Conservation (phyloP, 2,888 invertebrate genomes). For the Cordilura impudica region DNA sequence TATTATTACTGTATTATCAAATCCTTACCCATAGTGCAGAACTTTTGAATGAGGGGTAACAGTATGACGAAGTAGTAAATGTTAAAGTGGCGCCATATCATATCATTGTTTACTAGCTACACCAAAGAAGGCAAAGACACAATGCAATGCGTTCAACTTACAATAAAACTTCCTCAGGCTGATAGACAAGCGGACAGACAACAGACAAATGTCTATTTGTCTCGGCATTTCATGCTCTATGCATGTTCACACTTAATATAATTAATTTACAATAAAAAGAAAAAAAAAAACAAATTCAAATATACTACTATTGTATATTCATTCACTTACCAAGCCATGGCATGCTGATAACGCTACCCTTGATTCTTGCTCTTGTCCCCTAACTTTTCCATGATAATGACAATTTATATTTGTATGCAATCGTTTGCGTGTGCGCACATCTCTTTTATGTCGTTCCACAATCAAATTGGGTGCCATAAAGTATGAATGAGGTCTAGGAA, state of each 20-base stretch:
- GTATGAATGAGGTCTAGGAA: slow-evolving; percentile 81
- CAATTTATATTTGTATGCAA: slow-evolving; percentile 81
- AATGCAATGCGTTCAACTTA: slow-evolving; percentile 3
- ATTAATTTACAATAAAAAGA: background rate
- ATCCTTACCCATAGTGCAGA: background rate
- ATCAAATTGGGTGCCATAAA: slow-evolving; percentile 85
- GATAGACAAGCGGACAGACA: slow-evolving; percentile 7
- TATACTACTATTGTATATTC: background rate
- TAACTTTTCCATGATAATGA: slow-evolving; percentile 88
- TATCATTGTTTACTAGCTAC: slow-evolving; percentile 38
- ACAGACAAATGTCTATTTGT: slow-evolving; percentile 14
- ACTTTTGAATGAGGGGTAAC: background rate
- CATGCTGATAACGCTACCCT: slow-evolving; percentile 89
- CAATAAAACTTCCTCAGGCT: slow-evolving; percentile 4
- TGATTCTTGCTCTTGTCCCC: slow-evolving; percentile 83
- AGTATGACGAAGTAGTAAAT: background rate
- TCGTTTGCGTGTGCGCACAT: slow-evolving; percentile 79
- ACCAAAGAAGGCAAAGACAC: slow-evolving; percentile 24
- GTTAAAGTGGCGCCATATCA: slow-evolving; percentile 24
- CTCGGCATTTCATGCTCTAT: too few species aligned
- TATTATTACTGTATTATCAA: too few species aligned
- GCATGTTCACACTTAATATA: background rate
- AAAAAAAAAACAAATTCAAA: slow-evolving; percentile 1
- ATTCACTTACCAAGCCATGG: slow-evolving; percentile 87
- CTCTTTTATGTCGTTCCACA: slow-evolving; percentile 83